These are phyloP conservation scores for Dicrostonyx torquatus DNA, from an alignment of 2,797 vertebrate species.

Conservation along the genomic window DNA sequence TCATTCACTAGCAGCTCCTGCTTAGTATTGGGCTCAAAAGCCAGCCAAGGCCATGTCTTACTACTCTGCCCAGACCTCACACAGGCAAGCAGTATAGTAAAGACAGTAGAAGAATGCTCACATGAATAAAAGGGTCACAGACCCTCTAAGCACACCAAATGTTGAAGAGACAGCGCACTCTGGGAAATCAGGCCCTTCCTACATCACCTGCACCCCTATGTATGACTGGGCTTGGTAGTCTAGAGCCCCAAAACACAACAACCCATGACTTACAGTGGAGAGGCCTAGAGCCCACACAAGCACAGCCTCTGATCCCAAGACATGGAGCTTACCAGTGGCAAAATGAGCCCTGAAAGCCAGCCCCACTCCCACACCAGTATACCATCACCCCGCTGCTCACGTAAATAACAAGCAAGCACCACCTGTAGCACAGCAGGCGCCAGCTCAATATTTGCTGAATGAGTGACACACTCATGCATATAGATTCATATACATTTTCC, in stretches of 20 bases:
- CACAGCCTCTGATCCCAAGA: not conserved
- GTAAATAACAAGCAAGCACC: not conserved
- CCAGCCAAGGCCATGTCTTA: not conserved
- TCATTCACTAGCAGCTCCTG: not conserved
- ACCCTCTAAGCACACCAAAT: not conserved
- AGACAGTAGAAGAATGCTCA: accelerated
- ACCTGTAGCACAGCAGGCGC: not conserved
- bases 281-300: not conserved
- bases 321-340: accelerated
- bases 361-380: not conserved
- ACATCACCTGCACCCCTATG: not conserved
- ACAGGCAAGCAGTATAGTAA: accelerated
- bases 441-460: not conserved
- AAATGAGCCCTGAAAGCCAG: not conserved
- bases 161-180: not conserved
- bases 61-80: not conserved
- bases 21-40: not conserved
- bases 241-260: too few species aligned
- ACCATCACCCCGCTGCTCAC: not conserved
- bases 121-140: too few species aligned
- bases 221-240: accelerated
- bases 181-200: not conserved
- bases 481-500: not conserved
- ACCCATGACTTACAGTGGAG: not conserved
- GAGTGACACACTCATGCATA: accelerated